Conservation (phyloP, 2,888 invertebrate species). For the Chymomyza procnemis region DNA sequence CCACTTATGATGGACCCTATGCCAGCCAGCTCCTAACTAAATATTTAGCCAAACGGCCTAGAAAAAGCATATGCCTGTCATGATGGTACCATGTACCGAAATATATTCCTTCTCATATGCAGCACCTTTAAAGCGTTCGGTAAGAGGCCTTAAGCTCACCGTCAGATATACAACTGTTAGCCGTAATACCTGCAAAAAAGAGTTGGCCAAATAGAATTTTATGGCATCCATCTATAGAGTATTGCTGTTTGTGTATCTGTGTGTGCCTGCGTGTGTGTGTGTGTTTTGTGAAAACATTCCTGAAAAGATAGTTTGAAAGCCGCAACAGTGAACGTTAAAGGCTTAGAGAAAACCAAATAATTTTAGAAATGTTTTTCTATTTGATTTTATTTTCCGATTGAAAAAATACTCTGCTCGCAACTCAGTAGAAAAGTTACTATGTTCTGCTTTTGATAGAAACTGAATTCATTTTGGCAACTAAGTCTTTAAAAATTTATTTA, state of each 20-base stretch:
- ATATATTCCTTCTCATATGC: neutral
- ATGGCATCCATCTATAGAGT: neutral
- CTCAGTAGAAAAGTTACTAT: neutral
- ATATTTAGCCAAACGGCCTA: too few relatives aligned
- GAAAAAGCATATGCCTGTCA: neutral
- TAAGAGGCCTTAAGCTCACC: neutral
- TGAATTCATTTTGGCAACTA: neutral
- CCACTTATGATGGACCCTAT: neutral
- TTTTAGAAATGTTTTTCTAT: neutral
- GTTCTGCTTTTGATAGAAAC: neutral
- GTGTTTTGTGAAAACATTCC: neutral
- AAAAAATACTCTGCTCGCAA: neutral
- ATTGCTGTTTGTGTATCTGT: neutral
- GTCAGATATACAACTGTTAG: neutral
- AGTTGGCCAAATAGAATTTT: neutral
- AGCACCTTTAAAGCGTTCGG: neutral
- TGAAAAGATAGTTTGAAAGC: neutral
- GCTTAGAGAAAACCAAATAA: neutral
- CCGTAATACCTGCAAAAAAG: neutral
- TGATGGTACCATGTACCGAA: neutral
- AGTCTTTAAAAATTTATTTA: too few relatives aligned
- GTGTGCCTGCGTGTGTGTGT: neutral
- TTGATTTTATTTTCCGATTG: neutral
- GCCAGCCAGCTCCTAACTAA: neutral
- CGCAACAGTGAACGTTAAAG: neutral